These are phyloP conservation scores for Paralichthys olivaceus DNA, from an alignment of 2,113 vertebrate species.

Conservation along the genomic window DNA sequence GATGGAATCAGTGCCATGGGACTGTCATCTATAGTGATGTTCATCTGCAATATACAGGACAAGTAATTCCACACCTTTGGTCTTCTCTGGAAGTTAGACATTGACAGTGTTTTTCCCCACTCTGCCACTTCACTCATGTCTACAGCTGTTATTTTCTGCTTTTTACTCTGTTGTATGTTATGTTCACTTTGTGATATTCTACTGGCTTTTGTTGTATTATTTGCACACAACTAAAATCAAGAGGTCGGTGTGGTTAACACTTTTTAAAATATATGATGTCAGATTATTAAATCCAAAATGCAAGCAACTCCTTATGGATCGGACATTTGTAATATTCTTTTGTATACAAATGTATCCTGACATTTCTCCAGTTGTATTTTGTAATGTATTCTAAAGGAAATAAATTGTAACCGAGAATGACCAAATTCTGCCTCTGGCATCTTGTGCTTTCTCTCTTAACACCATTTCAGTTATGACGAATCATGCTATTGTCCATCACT, in stretches of 20 bases:
- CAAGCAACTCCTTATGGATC: constrained; percentile 50
- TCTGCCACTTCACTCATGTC: constrained; percentile 9
- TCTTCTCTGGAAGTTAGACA: too few relatives aligned
- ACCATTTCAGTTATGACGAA: not conserved
- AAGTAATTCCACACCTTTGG: too few relatives aligned
- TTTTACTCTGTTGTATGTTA: constrained; percentile 57
- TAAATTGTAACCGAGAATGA: constrained; percentile 71
- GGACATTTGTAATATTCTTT: constrained; percentile 63
- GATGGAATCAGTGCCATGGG: too few relatives aligned
- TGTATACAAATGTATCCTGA: constrained; percentile 70
- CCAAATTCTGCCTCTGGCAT: constrained; percentile 7
- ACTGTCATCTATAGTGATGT: too few relatives aligned
- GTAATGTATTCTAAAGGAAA: constrained; percentile 76
- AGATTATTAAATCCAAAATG: constrained; percentile 54
- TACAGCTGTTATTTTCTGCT: not conserved
- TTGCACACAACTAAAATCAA: constrained; percentile 62
- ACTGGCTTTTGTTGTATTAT: constrained; percentile 72
- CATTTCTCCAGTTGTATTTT: constrained; percentile 68
- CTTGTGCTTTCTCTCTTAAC: not conserved
- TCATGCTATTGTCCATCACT: not conserved
- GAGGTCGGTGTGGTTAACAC: constrained; percentile 44
- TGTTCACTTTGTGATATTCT: constrained; percentile 73
- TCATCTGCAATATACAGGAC: too few relatives aligned
- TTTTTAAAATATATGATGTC: constrained; percentile 37
- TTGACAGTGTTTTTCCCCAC: constrained; percentile 6